Percentiles rank a stretch among this genome's conserved stretches.
Conservation (phyloP, 1,140 invertebrate species). For the Drosophila kepulauana region DNA sequence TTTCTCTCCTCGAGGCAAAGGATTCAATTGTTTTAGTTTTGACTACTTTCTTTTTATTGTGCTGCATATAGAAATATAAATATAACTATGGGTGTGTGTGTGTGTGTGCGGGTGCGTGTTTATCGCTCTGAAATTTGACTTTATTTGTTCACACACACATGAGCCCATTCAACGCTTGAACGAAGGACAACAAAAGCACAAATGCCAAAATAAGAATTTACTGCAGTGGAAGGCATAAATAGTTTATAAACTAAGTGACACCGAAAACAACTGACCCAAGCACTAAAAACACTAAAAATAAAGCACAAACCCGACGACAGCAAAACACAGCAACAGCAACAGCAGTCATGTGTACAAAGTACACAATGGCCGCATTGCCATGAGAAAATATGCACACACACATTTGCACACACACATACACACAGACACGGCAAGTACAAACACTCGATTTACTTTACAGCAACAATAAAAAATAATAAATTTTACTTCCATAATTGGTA, state of each 20-base stretch:
- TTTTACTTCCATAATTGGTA: conserved; percentile 70
- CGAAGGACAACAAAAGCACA: conserved; percentile 51
- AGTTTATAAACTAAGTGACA: conserved; percentile 74
- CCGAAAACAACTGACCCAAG: conserved; percentile 72
- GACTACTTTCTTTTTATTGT: conserved; percentile 29
- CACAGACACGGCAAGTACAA: conserved; percentile 39
- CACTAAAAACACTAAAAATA: conserved; percentile 70
- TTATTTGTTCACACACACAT: conserved; percentile 37
- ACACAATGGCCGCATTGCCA: conserved; percentile 44
- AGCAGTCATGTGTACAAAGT: conserved; percentile 49
- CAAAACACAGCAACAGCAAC: conserved; percentile 26
- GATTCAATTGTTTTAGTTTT: conserved; percentile 56
- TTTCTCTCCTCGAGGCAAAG: conserved; percentile 30
- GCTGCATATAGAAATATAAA: background rate
- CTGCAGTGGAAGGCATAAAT: conserved; percentile 71
- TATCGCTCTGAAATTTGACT: conserved; percentile 48
- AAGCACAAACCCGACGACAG: conserved; percentile 53
- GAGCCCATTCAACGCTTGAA: conserved; percentile 2
- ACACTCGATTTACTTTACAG: conserved; percentile 66
- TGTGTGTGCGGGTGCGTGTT: conserved; percentile 15
- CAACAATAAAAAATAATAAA: conserved; percentile 74
- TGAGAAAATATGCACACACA: conserved; percentile 34
- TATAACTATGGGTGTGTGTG: conserved; percentile 3
- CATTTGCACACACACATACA: conserved; percentile 17
- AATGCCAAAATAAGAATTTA: conserved; percentile 72